Evolutionary conservation across 2,797 vertebrate species (phyloP).

Genomic region (Pangasius sanitwongsei): DNA sequence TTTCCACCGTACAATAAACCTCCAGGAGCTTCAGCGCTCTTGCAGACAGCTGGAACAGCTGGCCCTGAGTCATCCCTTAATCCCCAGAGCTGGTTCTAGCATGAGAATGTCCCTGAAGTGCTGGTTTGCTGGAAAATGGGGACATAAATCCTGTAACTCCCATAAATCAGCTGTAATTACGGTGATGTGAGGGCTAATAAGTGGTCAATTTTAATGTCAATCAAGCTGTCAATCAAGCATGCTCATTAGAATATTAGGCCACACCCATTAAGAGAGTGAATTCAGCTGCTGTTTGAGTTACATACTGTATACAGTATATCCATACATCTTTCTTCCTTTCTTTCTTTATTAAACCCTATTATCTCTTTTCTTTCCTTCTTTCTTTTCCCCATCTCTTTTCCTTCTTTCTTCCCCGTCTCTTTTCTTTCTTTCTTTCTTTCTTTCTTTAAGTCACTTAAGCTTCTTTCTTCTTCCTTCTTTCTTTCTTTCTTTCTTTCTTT

Average conservation of each 20-base stretch:
- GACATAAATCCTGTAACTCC: too few species aligned
- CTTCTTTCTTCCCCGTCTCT: neutral
- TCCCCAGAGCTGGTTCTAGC: too few species aligned
- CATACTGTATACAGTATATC: neutral
- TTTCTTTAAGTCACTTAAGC: too few species aligned
- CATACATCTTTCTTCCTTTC: neutral
- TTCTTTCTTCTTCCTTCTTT: neutral
- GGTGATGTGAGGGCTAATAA: too few species aligned
- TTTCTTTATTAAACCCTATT: neutral
- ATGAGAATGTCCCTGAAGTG: too few species aligned
- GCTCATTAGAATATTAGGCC: neutral
- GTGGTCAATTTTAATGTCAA: neutral
- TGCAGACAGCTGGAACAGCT: too few species aligned
- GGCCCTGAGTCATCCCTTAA: too few species aligned
- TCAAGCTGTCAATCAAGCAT: neutral
- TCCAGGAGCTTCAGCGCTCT: too few species aligned
- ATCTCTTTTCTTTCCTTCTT: neutral
- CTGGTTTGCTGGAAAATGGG: too few species aligned
- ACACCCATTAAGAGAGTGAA: neutral
- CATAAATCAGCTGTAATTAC: neutral
- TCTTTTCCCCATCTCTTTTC: too few species aligned
- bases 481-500: neutral
- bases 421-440: neutral
- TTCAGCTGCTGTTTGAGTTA: neutral
- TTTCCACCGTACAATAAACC: too few species aligned